Conservation (phyloP, 2,797 vertebrate genomes). For the Alfaro cultratus region DNA sequence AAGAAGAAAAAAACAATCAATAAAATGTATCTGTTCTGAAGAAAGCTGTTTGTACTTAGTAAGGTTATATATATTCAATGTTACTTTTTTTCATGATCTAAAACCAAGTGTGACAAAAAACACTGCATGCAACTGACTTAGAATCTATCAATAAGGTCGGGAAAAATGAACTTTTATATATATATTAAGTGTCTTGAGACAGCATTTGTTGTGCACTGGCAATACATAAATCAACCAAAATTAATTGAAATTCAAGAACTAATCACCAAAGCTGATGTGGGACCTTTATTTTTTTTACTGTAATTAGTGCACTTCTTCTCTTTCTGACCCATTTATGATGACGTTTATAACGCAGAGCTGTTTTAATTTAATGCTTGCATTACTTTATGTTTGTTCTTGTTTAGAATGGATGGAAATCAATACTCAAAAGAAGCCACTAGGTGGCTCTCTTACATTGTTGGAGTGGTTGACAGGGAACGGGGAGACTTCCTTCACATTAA, state of each 20-base stretch:
- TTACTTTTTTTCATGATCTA: background rate
- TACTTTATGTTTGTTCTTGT: background rate
- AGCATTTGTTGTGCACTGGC: background rate
- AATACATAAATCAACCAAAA: background rate
- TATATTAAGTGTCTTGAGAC: background rate
- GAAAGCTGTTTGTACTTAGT: background rate
- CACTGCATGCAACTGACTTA: background rate
- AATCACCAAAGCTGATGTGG: background rate
- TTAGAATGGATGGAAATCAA: background rate
- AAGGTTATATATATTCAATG: background rate
- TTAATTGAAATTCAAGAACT: background rate
- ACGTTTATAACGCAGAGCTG: background rate
- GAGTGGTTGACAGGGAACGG: conserved; percentile 86
- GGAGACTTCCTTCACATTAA: conserved; percentile 92
- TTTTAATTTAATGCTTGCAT: background rate
- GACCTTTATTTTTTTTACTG: background rate
- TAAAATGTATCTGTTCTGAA: background rate
- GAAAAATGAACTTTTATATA: background rate
- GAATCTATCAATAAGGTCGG: background rate
- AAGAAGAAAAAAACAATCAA: background rate
- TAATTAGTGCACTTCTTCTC: background rate
- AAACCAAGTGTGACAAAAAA: background rate
- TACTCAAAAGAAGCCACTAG: conserved; percentile 59
- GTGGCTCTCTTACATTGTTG: conserved; percentile 84
- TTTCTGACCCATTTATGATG: background rate